phyloP scores from a whole-genome alignment of 1,140 invertebrate species.

The Hycleus cichorii region DNA sequence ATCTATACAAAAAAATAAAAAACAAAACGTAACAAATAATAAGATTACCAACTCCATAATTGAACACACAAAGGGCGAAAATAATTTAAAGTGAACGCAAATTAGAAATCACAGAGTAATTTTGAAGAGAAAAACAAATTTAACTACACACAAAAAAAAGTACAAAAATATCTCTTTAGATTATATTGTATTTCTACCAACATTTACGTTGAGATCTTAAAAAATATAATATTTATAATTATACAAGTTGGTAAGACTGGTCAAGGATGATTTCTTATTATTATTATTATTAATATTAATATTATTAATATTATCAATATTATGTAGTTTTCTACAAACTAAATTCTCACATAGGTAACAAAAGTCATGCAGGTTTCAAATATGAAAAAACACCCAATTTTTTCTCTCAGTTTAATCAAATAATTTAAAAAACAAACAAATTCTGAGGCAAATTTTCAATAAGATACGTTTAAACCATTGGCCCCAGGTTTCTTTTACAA shows the following conservation, averaged over 20 bases:
- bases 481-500: constrained; percentile 27
- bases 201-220: constrained; percentile 9
- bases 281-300: neutral
- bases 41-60: constrained; percentile 11
- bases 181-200: neutral
- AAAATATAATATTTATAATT: neutral
- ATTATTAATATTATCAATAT: neutral
- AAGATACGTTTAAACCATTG: constrained; percentile 30
- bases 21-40: no score
- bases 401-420: neutral
- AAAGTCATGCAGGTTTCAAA: constrained; percentile 9
- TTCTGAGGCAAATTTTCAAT: constrained; percentile 28
- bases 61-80: constrained; percentile 1
- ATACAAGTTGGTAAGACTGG: constrained; percentile 1
- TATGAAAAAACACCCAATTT: no score
- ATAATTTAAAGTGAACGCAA: no score
- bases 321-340: neutral
- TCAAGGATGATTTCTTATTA: neutral
- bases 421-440: neutral
- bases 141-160: neutral
- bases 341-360: constrained; percentile 6
- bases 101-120: neutral
- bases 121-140: no score
- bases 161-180: constrained; percentile 2
- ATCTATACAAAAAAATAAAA: no score